Base-by-base conservation (phyloP, 2,113 vertebrate genomes). In the Crotalus viridis region DNA sequence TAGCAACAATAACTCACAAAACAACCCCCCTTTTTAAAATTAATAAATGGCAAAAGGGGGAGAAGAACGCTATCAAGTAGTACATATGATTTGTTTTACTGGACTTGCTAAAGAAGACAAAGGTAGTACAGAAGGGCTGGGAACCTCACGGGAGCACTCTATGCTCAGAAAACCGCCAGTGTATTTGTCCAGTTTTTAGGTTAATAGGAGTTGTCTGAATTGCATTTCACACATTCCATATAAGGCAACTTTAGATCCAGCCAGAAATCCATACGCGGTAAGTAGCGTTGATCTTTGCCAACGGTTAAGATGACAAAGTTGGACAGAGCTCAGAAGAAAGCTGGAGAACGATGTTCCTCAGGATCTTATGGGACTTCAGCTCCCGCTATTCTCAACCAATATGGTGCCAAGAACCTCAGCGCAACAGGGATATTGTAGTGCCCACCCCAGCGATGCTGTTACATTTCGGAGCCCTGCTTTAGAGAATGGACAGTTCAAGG, bases 61-160 rank as follows among this genome's bases (percentile, higher is more conserved):
- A 6, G 3, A 0, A 24, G 43, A 89, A 89, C 19, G 52, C 92
- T 88, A 39, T 56, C 61, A 81, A 81, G n/a, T 69, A 88, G 86
- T 89, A 88, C 88, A 85, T 91, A 89, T 28, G 54, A 88, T 91
- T 86, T 91, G 61, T 93, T 93, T 93, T 91, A 93, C 61, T 93
- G 88, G 61, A 52, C 1, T 28, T 57, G 43, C 69, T 86, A 88
- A 91, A 81, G 89, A 91, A 81, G 93, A 88, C 57, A 59, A 93
- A 85, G 90, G 88, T 88, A 52, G 28, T 24, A 19, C 43, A 52
- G 48, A 51, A 51, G 61, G 86, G 28, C 93, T 88, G 86, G 93
- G 88, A 87, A 91, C 64, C 61, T 81, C 93, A 28, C 28, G 55
- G 9, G 48, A 87, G 33, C n/a, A 64, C 92, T 93, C 69, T 54